phyloP scores from a whole-genome alignment of 2,888 invertebrate genomes.

The Ischnus inquisitorius region DNA sequence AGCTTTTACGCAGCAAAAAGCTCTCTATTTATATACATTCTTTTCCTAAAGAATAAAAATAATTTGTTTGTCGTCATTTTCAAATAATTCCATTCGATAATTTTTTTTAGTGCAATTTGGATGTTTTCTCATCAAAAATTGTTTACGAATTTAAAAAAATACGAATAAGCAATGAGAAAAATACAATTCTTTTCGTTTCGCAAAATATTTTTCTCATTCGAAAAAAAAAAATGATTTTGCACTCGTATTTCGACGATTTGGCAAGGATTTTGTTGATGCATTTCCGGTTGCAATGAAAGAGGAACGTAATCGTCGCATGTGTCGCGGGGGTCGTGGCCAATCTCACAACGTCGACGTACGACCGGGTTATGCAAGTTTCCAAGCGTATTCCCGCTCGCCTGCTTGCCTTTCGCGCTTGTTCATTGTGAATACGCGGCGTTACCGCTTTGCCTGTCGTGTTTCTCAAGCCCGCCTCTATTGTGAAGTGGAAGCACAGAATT shows the following conservation, averaged over 20 bases:
- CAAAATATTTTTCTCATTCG: too few species aligned
- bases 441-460: constrained; percentile 46
- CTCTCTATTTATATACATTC: too few species aligned
- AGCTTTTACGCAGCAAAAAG: neutral
- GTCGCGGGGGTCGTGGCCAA: constrained; percentile 7
- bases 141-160: too few species aligned
- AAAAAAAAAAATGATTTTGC: too few species aligned
- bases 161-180: too few species aligned
- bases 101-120: too few species aligned
- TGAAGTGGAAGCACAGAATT: constrained; percentile 48
- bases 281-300: constrained; percentile 32
- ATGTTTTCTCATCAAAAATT: too few species aligned
- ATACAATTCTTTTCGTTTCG: too few species aligned
- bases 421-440: constrained; percentile 48
- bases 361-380: constrained; percentile 59
- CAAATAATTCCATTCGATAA: too few species aligned
- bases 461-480: constrained; percentile 65
- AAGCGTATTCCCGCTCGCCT: constrained; percentile 1
- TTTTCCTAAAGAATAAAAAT: too few species aligned
- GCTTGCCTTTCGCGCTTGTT: constrained; percentile 16
- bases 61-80: too few species aligned
- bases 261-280: constrained; percentile 12
- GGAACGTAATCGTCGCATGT: constrained; percentile 18
- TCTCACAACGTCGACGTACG: neutral
- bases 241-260: neutral